Base-by-base conservation (phyloP, 2,888 invertebrate species). In the Drosophila picticornis region DNA sequence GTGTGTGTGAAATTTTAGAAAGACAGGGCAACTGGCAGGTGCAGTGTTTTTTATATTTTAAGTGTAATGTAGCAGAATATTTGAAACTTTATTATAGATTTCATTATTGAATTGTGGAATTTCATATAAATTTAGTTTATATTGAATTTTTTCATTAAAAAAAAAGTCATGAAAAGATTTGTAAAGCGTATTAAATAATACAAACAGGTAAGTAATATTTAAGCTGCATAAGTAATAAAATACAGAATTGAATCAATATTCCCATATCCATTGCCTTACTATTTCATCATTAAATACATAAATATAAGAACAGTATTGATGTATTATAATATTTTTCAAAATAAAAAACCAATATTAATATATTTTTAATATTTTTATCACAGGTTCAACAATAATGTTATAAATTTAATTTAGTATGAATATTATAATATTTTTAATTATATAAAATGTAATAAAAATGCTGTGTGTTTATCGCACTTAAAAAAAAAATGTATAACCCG, bases 1-100 rank as follows among this genome's bases (percentile, higher is more conserved):
- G 52, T 75, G 48, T 38, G 36, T 22, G 43, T 43, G 25, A 36
- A 27, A 52, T 22, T 40, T 34, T 6, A 9, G 4, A 27, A 27
- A 56, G 36, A 22, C 11, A n/a, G 10, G n/a, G 25, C 27, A 38
- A 38, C 31, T 36, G 0, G 11, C 10, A 22, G 22, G 31, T 62
- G 19, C 40, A 25, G 34, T 71, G 5, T 5, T 11, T 29, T 25
- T 27, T n/a, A 43, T n/a, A 6, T n/a, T 43, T 40, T n/a, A n/a
- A n/a, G 7, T 22, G 13, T 22, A 4, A 22, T 16, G 7, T 7
- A 7, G 43, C 22, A 13, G 22, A 13, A 38, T 38, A 40, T 40
- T 19, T 40, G 4, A 10, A 40, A 40, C 9, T 9, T 0, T 19
- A 4, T 19, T 19, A 19, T 19, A 9, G 7, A 36, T 36, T 19